Percentiles rank a stretch among this genome's conserved stretches.
Evolutionary conservation across 2,797 vertebrate genomes (phyloP).

Genomic region (Podargus strigoides): DNA sequence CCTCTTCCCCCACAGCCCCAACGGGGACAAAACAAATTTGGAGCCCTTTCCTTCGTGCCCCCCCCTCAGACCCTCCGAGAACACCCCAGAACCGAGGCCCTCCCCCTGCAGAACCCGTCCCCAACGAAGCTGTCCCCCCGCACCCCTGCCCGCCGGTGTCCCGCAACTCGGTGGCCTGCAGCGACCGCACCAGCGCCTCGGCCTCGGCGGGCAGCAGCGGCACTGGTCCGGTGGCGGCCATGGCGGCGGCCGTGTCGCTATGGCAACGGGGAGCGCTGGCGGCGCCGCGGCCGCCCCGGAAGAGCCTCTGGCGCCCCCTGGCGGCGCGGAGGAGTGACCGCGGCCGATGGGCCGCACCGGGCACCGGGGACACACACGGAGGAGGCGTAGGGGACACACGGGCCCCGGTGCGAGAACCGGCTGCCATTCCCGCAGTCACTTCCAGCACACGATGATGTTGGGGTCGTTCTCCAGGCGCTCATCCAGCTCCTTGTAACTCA

Average conservation of each 20-base stretch:
- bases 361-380: fast-evolving
- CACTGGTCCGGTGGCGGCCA: too few species aligned
- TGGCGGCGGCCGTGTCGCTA: too few species aligned
- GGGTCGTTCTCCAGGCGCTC: constrained; percentile 96
- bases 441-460: constrained; percentile 98
- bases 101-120: too few species aligned
- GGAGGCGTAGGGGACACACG: background rate
- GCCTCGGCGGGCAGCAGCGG: too few species aligned
- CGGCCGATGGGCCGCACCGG: background rate
- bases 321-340: background rate
- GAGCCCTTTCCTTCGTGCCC: background rate
- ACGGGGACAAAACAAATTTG: fast-evolving
- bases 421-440: constrained; percentile 66
- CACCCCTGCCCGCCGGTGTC: constrained; percentile 61
- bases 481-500: constrained; percentile 96
- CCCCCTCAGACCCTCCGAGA: fast-evolving
- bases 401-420: too few species aligned
- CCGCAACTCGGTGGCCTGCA: constrained; percentile 76
- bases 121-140: background rate
- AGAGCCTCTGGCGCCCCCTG: background rate
- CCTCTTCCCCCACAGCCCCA: too few species aligned
- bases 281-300: too few species aligned
- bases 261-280: too few species aligned
- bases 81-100: background rate
- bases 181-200: constrained; percentile 75